Percentiles rank a stretch among this genome's conserved stretches.
Conservation (phyloP, 2,888 invertebrate genomes). For the Drosophila colorata region DNA sequence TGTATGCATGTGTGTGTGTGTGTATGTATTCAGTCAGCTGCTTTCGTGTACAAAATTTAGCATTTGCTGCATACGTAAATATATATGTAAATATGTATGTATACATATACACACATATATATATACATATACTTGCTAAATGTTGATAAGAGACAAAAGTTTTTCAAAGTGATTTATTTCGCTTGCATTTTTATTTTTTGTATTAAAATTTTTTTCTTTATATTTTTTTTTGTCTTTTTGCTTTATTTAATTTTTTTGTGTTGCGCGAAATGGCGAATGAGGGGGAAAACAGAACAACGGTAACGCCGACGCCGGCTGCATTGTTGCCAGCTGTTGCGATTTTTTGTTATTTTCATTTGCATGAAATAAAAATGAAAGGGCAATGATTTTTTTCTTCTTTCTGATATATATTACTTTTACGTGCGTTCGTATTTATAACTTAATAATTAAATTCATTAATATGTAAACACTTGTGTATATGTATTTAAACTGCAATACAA, state of each 20-base stretch:
- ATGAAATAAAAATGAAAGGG: slow-evolving; percentile 21
- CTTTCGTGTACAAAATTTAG: slow-evolving; percentile 42
- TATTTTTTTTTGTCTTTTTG: slow-evolving; percentile 13
- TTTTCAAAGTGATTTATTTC: slow-evolving; percentile 5
- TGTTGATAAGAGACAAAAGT: slow-evolving; percentile 50
- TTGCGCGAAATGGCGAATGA: slow-evolving; percentile 15
- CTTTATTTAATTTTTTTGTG: slow-evolving; percentile 18
- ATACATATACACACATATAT: background rate
- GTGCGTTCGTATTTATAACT: background rate
- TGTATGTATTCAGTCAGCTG: slow-evolving; percentile 34
- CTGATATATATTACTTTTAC: background rate
- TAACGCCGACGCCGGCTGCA: slow-evolving; percentile 18
- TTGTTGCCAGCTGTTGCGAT: slow-evolving; percentile 38
- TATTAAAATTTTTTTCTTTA: too few relatives aligned
- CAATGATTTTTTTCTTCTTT: slow-evolving; percentile 14
- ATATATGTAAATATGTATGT: background rate
- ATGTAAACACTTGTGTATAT: background rate
- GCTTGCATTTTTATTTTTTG: too few relatives aligned
- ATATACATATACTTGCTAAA: slow-evolving; percentile 30
- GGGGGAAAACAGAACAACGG: slow-evolving; percentile 25
- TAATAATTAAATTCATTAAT: background rate
- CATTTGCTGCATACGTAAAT: slow-evolving; percentile 29
- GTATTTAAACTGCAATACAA: too few relatives aligned
- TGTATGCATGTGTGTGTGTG: background rate
- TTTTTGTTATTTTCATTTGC: slow-evolving; percentile 2